Base-by-base conservation (phyloP, 1,140 invertebrate genomes). In the Asbolus verrucosus region DNA sequence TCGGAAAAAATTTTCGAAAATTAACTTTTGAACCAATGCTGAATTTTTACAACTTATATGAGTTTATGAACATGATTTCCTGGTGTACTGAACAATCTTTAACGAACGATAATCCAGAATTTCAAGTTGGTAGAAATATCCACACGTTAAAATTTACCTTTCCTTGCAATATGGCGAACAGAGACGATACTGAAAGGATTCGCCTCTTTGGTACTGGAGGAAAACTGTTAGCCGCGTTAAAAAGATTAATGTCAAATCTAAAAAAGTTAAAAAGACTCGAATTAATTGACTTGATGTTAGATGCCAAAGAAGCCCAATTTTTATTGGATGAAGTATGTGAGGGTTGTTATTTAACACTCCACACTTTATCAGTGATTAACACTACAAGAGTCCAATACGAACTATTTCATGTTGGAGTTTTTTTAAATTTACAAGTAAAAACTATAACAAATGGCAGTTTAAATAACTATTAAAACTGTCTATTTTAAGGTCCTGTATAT, bases 11-110 rank as follows among this genome's bases (percentile, higher is more conserved):
- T 76, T 85, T 94, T 71, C 84, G 88, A 46, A 85, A 83, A 6
- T 79, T 95, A 2, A 84, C 91, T 6, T 89, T 95, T 65, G 85
- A 86, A 11, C 92, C 92, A 0, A 91, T 91, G 84, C 83, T 86
- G 16, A 94, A 93, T 79, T 93, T 94, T 71, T 91, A 91, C 75
- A 94, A 94, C 78, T 83, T 94, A 1, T 94, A 91, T 75, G 92
- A 94, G 79, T 94, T 94, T 75, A 92, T 94, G 88, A 91, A 90
- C 27, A 88, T 93, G 84, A 78, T 92, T 36, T 90, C 88, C 1
- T 94, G 89, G 85, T 92, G 89, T 71, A 85, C 86, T 1, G 90
- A 91, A 75, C 78, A 82, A 70, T 67, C 72, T 2, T 46, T 69
- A 5, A 68, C 71, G 31, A 73, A 71, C 6, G 78, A 82, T 24